These are phyloP conservation scores for Tenebrio molitor DNA, from an alignment of 1,140 invertebrate species.

Conservation along the genomic window DNA sequence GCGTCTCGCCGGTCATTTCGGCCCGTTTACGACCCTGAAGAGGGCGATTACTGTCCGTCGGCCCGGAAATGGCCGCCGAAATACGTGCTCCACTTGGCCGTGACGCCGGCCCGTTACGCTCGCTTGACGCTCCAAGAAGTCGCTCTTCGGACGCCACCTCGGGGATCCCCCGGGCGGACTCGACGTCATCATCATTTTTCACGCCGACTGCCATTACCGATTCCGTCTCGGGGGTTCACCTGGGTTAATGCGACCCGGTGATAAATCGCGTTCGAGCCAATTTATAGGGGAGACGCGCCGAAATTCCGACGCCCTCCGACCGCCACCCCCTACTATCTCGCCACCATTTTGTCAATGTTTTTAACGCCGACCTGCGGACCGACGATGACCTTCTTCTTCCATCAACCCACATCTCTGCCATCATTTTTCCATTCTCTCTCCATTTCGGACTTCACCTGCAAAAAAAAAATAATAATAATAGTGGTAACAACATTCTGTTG, in stretches of 20 bases:
- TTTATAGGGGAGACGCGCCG: slow-evolving; percentile 33
- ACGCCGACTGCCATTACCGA: slow-evolving; percentile 64
- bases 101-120: slow-evolving; percentile 54
- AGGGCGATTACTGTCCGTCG: slow-evolving; percentile 66
- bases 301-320: slow-evolving; percentile 51
- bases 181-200: slow-evolving; percentile 66
- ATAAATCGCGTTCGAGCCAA: slow-evolving; percentile 64
- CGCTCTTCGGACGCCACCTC: slow-evolving; percentile 45
- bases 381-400: too few relatives aligned
- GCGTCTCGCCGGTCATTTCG: slow-evolving; percentile 63
- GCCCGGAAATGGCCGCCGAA: slow-evolving; percentile 61
- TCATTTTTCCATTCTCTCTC: too few relatives aligned
- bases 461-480: too few relatives aligned
- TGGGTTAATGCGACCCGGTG: slow-evolving; percentile 66
- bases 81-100: slow-evolving; percentile 59
- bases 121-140: slow-evolving; percentile 55
- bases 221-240: slow-evolving; percentile 62
- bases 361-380: too few relatives aligned
- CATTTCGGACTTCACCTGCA: too few relatives aligned
- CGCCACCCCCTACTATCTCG: not conserved
- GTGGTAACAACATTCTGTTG: too few relatives aligned
- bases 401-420: too few relatives aligned
- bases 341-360: not conserved
- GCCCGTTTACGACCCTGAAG: slow-evolving; percentile 66
- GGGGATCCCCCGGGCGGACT: slow-evolving; percentile 60